Evolutionary conservation across 2,113 vertebrate species (phyloP), one percentile per base, ranked within the genome.

Genomic region (Notarius lentiginosus): DNA sequence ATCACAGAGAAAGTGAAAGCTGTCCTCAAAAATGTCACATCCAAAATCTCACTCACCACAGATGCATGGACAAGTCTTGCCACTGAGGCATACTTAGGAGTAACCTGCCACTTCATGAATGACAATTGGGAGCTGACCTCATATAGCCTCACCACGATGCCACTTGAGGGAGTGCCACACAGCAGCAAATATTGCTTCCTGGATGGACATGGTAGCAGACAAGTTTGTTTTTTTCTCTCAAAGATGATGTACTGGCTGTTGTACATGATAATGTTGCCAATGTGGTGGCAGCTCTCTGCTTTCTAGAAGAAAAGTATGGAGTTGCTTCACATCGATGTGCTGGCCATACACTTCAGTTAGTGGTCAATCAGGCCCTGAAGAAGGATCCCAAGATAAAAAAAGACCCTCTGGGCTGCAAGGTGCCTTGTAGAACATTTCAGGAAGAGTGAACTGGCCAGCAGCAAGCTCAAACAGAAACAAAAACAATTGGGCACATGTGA

Each of bases 261-360:
- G 84, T 88, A 14, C 81, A 90, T 88, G 86, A 82, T 60, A 88
- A 84, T 88, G 84, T 81, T 76, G 75, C 7, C 9, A 55, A 55
- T 55, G 53, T 55, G 9, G 53, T 55, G 53, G 53, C 53, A 55
- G 53, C 53, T 55, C 5, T 55, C 6, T 1, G 53, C 9, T 11
- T 55, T 11, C 12, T 55, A 11, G 53, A 55, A 55, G 53, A 55
- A 11, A 55, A 55, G 53, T 55, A 55, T 55, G 53, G 53, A 8
- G 53, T 55, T 55, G 53, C 53, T 55, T 55, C 53, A 8, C 53
- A 55, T 55, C 53, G 10, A 11, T 55, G 53, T 55, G 53, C 53
- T 55, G 53, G 51, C 53, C 53, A 55, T 55, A 55, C 53, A 55
- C 12, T 55, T 8, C 79, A 86, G 18, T 55, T 55, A 55, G 53